phyloP scores from a whole-genome alignment of 2,113 vertebrate species.

The Nyctibius bracteatus region DNA sequence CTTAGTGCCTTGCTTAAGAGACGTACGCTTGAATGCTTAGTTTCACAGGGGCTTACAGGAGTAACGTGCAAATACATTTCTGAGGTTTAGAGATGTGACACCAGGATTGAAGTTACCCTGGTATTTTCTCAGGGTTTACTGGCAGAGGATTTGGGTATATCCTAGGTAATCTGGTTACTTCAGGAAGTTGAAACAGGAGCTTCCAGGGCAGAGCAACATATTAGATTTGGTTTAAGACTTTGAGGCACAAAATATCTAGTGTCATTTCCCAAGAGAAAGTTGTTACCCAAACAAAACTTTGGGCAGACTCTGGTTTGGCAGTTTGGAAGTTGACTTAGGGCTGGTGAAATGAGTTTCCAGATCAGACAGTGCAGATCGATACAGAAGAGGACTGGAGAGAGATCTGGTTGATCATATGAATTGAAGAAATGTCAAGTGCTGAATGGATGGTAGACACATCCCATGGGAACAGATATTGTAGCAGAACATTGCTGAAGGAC shows the following conservation, averaged over 20 bases:
- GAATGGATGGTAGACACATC: not conserved
- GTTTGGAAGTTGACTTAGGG: not conserved
- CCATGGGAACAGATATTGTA: not conserved
- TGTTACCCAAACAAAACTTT: not conserved
- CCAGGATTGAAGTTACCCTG: not conserved
- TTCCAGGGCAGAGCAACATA: not conserved
- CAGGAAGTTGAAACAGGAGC: not conserved
- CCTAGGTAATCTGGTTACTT: not conserved
- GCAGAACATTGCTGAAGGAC: not conserved
- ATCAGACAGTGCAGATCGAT: not conserved
- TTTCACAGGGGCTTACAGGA: not conserved
- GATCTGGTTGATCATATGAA: not conserved
- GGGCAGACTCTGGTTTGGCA: not conserved
- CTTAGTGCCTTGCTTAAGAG: not conserved
- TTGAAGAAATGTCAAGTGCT: not conserved
- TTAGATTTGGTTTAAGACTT: not conserved
- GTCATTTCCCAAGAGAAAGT: not conserved
- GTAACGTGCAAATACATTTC: accelerated
- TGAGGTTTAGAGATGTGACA: not conserved
- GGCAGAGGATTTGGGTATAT: not conserved
- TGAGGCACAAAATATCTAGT: not conserved
- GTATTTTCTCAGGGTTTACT: not conserved
- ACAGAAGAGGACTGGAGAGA: not conserved
- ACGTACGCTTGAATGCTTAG: not conserved
- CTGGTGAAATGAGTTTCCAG: not conserved